Percentiles rank a stretch among this genome's conserved stretches.
phyloP scores from a whole-genome alignment of 1,140 invertebrate genomes.

The Brachionus paranguensis region DNA sequence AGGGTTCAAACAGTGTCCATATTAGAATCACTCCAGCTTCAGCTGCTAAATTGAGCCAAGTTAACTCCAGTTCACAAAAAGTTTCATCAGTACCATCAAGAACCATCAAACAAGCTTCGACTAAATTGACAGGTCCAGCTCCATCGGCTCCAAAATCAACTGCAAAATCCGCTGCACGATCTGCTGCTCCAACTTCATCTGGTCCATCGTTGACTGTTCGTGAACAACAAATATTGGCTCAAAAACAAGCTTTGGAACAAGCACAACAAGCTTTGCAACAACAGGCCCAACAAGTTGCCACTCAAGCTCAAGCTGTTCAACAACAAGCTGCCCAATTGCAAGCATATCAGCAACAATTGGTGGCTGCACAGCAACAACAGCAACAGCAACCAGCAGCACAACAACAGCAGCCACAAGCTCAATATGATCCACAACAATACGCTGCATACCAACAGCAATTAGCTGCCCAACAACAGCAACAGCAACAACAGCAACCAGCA shows the following conservation, averaged over 20 bases:
- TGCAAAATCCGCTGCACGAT: neutral
- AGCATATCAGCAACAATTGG: neutral
- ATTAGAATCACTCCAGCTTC: constrained; percentile 24
- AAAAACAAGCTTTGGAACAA: constrained; percentile 29
- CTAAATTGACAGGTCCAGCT: neutral
- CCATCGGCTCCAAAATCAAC: neutral
- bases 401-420: neutral
- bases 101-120: neutral
- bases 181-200: neutral
- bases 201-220: neutral
- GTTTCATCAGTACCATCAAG: neutral
- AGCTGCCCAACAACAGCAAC: neutral
- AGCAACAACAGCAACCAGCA: neutral
- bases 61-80: neutral
- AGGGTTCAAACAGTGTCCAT: neutral
- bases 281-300: neutral
- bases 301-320: constrained; percentile 21
- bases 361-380: neutral
- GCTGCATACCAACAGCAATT: constrained; percentile 9
- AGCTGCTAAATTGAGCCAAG: neutral
- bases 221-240: constrained; percentile 5
- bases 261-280: constrained; percentile 2
- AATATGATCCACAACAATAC: constrained; percentile 8
- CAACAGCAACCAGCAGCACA: neutral
- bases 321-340: constrained; percentile 13